phyloP scores from a whole-genome alignment of 37 sponge, comb jelly and placozoan species.

The Oopsacas minuta region DNA sequence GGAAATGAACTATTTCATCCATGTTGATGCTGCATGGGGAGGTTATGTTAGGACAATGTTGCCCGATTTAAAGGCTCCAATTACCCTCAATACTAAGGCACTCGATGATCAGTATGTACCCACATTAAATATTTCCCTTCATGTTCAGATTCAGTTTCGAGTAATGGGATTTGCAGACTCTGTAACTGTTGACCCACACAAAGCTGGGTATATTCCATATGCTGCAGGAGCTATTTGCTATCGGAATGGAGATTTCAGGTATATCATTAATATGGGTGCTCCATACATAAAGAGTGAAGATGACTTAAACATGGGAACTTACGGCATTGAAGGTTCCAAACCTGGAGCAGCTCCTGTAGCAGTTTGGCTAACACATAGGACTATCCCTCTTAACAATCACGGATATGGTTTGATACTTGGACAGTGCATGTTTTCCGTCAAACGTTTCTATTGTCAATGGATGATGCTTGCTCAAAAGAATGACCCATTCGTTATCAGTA shows the following conservation, averaged over 20 bases:
- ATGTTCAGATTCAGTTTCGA: constrained; percentile 9
- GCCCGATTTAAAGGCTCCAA: neutral
- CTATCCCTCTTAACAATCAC: constrained; percentile 17
- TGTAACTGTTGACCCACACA: constrained; percentile 26
- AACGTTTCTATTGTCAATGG: constrained; percentile 23
- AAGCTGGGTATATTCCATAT: constrained; percentile 22
- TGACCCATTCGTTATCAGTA: constrained; percentile 19
- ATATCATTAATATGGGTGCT: neutral
- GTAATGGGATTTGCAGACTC: constrained; percentile 19
- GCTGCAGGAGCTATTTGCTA: constrained; percentile 25
- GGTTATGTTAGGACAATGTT: constrained; percentile 25
- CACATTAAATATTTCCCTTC: neutral
- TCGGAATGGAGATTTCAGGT: neutral
- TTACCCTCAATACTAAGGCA: neutral
- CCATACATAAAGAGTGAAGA: constrained; percentile 4
- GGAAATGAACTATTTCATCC: constrained; percentile 21
- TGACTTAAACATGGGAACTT: constrained; percentile 23
- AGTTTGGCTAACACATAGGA: constrained; percentile 2
- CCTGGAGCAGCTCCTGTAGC: constrained; percentile 25
- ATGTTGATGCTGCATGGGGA: constrained; percentile 25
- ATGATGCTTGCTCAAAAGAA: constrained; percentile 11
- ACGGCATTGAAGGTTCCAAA: constrained; percentile 25
- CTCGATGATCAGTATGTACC: neutral
- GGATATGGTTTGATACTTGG: constrained; percentile 25
- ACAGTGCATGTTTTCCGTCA: constrained; percentile 21